Evolutionary conservation across 2,113 vertebrate genomes (phyloP).

Genomic region (Tiliqua scincoides): DNA sequence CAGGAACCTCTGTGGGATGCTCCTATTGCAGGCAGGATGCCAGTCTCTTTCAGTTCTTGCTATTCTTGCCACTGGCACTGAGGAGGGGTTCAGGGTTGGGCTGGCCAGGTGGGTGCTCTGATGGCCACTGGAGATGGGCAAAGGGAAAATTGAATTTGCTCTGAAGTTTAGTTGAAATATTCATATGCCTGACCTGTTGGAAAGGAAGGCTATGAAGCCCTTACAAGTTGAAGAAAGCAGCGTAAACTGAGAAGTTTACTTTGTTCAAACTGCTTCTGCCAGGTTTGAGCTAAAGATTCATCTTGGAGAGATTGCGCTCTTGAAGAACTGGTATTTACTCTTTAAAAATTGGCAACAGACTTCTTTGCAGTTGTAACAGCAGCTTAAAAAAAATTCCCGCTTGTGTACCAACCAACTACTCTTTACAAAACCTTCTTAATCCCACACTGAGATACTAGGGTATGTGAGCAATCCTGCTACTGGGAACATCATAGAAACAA

Average conservation of each 20-base stretch:
- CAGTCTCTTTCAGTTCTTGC: too few relatives aligned
- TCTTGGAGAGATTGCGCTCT: background rate
- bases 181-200: background rate
- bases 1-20: too few relatives aligned
- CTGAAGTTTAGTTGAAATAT: background rate
- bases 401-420: background rate
- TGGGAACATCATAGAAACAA: background rate
- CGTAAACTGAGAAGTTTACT: background rate
- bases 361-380: background rate
- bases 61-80: too few relatives aligned
- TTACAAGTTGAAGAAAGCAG: background rate
- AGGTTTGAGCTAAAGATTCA: background rate
- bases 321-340: background rate
- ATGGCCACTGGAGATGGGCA: background rate
- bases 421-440: background rate
- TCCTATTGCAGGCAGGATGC: too few relatives aligned
- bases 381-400: too few relatives aligned
- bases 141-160: background rate
- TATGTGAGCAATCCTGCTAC: background rate
- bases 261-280: background rate
- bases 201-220: background rate
- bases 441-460: background rate
- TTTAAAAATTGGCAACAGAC: background rate
- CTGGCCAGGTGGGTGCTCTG: too few relatives aligned
- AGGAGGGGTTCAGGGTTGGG: too few relatives aligned